Percentiles rank a stretch among this genome's conserved stretches.
phyloP scores from a whole-genome alignment of 1,140 invertebrate species.

The Archivesica marissinica region DNA sequence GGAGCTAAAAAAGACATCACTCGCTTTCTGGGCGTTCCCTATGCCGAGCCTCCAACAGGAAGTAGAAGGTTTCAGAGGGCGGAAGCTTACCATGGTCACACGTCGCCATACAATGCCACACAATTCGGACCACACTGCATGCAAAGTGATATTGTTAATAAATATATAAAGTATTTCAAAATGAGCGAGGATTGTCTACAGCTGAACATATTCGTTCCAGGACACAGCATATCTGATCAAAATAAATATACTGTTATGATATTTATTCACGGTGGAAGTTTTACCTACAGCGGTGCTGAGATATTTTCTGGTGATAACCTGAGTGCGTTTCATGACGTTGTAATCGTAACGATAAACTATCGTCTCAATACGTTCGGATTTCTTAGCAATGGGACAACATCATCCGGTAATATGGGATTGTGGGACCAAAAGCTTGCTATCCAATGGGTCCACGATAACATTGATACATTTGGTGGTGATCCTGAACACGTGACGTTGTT shows the following conservation, averaged over 20 bases:
- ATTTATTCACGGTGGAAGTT: slow-evolving; percentile 37
- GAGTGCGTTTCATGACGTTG: neutral
- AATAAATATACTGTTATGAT: slow-evolving; percentile 24
- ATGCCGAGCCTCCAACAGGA: slow-evolving; percentile 95
- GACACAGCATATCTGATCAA: neutral
- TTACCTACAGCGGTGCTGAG: neutral
- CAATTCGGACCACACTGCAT: slow-evolving; percentile 94
- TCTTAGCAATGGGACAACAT: slow-evolving; percentile 1
- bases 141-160: slow-evolving; percentile 81
- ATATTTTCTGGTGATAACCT: slow-evolving; percentile 26
- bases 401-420: slow-evolving; percentile 27
- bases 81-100: slow-evolving; percentile 93
- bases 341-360: slow-evolving; percentile 34
- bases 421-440: slow-evolving; percentile 49
- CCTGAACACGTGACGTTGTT: slow-evolving; percentile 16
- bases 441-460: slow-evolving; percentile 39
- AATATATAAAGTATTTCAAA: slow-evolving; percentile 67
- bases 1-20: slow-evolving; percentile 91
- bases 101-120: slow-evolving; percentile 93
- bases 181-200: slow-evolving; percentile 61
- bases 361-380: slow-evolving; percentile 37
- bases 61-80: slow-evolving; percentile 90
- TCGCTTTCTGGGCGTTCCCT: slow-evolving; percentile 94
- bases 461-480: slow-evolving; percentile 18
- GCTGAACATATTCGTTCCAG: slow-evolving; percentile 34